Evolutionary conservation across 2,888 invertebrate genomes (phyloP).

Genomic region (Mesorhabditis spiculigera): DNA sequence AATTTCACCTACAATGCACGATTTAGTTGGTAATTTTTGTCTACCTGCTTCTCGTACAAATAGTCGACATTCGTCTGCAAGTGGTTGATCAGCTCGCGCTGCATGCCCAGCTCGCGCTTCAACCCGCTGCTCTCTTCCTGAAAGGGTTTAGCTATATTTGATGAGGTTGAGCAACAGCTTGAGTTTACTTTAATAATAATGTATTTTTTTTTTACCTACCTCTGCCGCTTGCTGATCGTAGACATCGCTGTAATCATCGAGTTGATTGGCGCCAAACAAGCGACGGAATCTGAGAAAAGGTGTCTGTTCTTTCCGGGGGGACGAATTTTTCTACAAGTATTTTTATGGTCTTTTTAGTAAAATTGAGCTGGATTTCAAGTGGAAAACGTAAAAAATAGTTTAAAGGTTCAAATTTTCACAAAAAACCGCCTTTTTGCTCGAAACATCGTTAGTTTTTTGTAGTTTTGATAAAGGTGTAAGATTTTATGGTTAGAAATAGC

Average conservation of each 20-base stretch:
- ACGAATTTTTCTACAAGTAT: too few species aligned
- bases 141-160: background rate
- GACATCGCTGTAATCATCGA: background rate
- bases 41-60: constrained; percentile 31
- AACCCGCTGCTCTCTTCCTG: constrained; percentile 27
- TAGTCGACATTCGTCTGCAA: constrained; percentile 32
- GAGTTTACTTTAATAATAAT: too few species aligned
- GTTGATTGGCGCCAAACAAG: background rate
- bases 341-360: too few species aligned
- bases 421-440: too few species aligned
- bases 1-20: constrained; percentile 12
- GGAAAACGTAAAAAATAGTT: too few species aligned
- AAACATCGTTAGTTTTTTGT: too few species aligned
- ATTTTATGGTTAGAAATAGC: too few species aligned
- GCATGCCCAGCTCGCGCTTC: constrained; percentile 18
- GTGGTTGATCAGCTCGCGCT: constrained; percentile 19
- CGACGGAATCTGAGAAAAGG: constrained; percentile 6
- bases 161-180: background rate
- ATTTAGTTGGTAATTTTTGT: background rate
- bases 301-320: too few species aligned
- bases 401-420: too few species aligned
- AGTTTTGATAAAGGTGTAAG: too few species aligned
- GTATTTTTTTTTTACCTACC: background rate
- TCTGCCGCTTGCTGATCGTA: background rate
- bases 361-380: too few species aligned